phyloP scores from a whole-genome alignment of 2,888 invertebrate genomes.

The Harpalus rufipes region DNA sequence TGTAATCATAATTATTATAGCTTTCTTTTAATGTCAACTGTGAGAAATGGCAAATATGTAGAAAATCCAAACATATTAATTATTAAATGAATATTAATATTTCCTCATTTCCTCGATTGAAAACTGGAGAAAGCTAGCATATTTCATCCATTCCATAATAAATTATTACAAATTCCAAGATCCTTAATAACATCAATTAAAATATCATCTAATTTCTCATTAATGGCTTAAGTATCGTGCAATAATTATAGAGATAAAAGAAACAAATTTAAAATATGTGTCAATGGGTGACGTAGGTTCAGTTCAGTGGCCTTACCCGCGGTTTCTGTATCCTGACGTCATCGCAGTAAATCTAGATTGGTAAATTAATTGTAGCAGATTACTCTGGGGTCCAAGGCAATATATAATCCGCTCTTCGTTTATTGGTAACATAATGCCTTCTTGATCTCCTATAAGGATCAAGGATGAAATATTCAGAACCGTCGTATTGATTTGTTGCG shows the following conservation, averaged over 20 bases:
- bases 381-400: slow-evolving; percentile 55
- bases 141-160: background rate
- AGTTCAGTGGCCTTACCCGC: slow-evolving; percentile 25
- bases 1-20: background rate
- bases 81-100: background rate
- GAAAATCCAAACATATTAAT: background rate
- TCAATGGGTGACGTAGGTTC: slow-evolving; percentile 22
- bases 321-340: slow-evolving; percentile 42
- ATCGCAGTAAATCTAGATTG: slow-evolving; percentile 60
- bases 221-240: background rate
- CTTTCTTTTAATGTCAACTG: too few species aligned
- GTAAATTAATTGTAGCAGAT: slow-evolving; percentile 64
- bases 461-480: background rate
- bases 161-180: background rate
- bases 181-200: background rate
- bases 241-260: slow-evolving; percentile 9
- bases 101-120: background rate
- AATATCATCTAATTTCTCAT: background rate
- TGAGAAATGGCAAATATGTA: background rate
- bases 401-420: slow-evolving; percentile 55
- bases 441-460: slow-evolving; percentile 40
- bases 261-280: slow-evolving; percentile 42
- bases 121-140: background rate
- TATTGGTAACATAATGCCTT: slow-evolving; percentile 56
- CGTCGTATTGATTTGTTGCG: too few species aligned